Evolutionary conservation across 2,113 vertebrate species (phyloP).

Genomic region (Oceanodroma tethys): DNA sequence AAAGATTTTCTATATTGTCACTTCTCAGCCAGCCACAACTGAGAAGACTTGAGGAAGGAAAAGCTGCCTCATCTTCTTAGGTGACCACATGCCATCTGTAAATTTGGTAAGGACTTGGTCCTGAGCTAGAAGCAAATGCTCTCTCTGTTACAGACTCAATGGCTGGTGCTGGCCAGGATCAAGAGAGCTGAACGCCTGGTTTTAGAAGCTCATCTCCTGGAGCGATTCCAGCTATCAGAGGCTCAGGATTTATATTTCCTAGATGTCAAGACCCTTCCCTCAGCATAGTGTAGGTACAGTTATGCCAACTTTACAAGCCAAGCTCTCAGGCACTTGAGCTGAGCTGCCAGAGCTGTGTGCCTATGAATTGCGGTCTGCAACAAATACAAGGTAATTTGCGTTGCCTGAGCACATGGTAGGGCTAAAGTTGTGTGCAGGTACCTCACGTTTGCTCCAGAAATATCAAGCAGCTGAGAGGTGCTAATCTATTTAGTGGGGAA

Average conservation of each 20-base stretch:
- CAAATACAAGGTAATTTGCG: not conserved
- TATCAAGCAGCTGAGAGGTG: not conserved
- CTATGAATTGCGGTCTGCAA: not conserved
- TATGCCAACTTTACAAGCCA: not conserved
- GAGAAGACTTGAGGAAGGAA: not conserved
- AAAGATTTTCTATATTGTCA: not conserved
- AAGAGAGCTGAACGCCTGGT: not conserved
- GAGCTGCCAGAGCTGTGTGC: not conserved
- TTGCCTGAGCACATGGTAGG: not conserved
- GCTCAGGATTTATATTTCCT: not conserved
- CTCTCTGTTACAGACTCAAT: not conserved
- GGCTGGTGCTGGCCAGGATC: not conserved
- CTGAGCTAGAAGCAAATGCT: not conserved
- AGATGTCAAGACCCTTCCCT: not conserved
- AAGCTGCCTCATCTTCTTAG: not conserved
- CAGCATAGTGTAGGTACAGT: not conserved
- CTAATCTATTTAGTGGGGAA: not conserved
- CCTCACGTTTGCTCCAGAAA: not conserved
- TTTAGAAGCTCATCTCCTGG: not conserved
- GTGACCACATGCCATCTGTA: not conserved
- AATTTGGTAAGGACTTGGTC: not conserved
- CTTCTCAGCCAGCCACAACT: not conserved
- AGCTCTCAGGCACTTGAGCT: not conserved
- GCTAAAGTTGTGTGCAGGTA: not conserved
- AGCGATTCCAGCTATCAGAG: not conserved